These are phyloP conservation scores for Pelodytes ibericus DNA, from an alignment of 2,797 vertebrate genomes.

Conservation along the genomic window DNA sequence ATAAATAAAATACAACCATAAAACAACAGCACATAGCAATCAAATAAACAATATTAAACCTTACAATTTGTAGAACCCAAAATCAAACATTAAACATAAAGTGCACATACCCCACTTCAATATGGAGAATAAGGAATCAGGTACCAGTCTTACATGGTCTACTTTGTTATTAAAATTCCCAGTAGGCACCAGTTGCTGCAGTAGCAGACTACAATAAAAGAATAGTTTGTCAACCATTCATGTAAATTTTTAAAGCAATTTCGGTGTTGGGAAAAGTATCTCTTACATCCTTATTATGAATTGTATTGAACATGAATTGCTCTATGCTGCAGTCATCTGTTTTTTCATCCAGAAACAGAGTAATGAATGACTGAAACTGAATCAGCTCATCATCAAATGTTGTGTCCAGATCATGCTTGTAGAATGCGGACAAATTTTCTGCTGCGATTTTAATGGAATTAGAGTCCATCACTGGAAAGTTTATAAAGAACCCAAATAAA, in stretches of 20 bases:
- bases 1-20: too few relatives aligned
- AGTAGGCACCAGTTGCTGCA: too few relatives aligned
- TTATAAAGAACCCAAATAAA: not conserved
- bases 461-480: not conserved
- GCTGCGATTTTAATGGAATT: not conserved
- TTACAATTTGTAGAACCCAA: too few relatives aligned
- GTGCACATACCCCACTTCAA: too few relatives aligned
- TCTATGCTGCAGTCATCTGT: constrained; percentile 8
- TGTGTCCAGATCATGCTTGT: not conserved
- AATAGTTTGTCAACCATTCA: too few relatives aligned
- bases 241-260: constrained; percentile 19
- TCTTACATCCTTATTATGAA: not conserved
- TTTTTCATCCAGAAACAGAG: not conserved
- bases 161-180: too few relatives aligned
- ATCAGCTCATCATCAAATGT: not conserved
- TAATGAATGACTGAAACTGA: not conserved
- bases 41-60: too few relatives aligned
- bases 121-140: too few relatives aligned
- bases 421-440: not conserved
- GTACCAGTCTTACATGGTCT: too few relatives aligned
- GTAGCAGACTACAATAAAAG: too few relatives aligned
- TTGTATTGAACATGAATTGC: constrained; percentile 11
- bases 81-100: too few relatives aligned
- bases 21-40: too few relatives aligned
- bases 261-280: constrained; percentile 2